Evolutionary conservation across 2,888 invertebrate genomes (phyloP).

Genomic region (Hirtodrosophila trivittata): DNA sequence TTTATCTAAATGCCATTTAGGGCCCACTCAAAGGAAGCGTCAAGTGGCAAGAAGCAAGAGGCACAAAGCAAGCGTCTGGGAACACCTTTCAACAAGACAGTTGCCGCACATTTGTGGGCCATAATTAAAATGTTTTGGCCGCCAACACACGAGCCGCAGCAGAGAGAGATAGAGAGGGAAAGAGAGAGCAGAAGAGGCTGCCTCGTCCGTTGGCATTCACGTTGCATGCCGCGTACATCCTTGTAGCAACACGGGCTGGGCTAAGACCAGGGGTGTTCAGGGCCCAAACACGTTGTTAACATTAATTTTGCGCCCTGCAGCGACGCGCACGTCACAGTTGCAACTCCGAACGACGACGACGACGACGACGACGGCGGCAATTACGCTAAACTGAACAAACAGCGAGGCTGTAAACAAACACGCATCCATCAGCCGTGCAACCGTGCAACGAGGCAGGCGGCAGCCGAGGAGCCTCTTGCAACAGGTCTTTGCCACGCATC

Average conservation of each 20-base stretch:
- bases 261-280: not conserved
- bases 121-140: slow-evolving; percentile 81
- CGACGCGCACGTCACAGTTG: slow-evolving; percentile 65
- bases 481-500: slow-evolving; percentile 53
- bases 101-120: slow-evolving; percentile 62
- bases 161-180: not conserved
- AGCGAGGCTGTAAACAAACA: slow-evolving; percentile 80
- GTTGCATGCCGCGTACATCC: slow-evolving; percentile 50
- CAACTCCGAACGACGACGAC: slow-evolving; percentile 10
- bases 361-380: slow-evolving; percentile 62
- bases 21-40: slow-evolving; percentile 50
- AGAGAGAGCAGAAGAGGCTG: not conserved
- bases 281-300: slow-evolving; percentile 81
- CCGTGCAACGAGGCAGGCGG: not conserved
- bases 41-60: slow-evolving; percentile 10
- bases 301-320: slow-evolving; percentile 79
- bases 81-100: slow-evolving; percentile 60
- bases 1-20: slow-evolving; percentile 80
- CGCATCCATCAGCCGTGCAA: slow-evolving; percentile 70
- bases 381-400: slow-evolving; percentile 82
- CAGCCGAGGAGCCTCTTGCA: slow-evolving; percentile 24
- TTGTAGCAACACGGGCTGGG: slow-evolving; percentile 14
- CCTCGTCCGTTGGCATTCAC: slow-evolving; percentile 46
- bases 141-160: slow-evolving; percentile 21
- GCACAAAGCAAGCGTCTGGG: slow-evolving; percentile 28